Base-by-base conservation (phyloP, 2,113 vertebrate species). In the Trematocara zebra region DNA sequence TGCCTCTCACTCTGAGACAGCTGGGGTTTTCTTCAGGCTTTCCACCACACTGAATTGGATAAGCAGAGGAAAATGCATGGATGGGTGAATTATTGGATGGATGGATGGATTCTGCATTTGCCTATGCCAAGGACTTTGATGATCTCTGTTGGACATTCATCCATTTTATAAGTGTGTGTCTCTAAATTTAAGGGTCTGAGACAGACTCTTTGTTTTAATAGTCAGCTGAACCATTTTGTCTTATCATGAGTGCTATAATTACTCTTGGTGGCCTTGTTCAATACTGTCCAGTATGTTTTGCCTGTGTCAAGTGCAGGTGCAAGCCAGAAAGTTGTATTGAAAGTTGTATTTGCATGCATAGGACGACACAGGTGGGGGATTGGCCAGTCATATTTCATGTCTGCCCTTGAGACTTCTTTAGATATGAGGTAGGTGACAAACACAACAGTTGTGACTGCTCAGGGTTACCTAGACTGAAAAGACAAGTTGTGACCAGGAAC, bases 401-500 rank as follows among this genome's bases (percentile, higher is more conserved):
- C 72, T 8, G 42, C 44, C 72, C 17, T 76, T 76, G 72, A 76
- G 72, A 51, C 10, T 51, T 17, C 72, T 76, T 76, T 51, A 76
- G 42, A 49, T 47, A 74, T 18, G 69, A 74, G 69, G 23, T 76
- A 79, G 80, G 83, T 85, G 89, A 59, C 52, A 37, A 80, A 28
- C 78, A 47, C 80, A 82, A 4, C 26, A 8, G 54, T 56, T 79
- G 78, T 18, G 23, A 78, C 61, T 72, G 80, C 78, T 54, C 54
- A 7, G 82, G 80, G 81, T 82, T 57, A 81, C 85, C 74, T 54
- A 86, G 69, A 83, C 81, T 82, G 86, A 90, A 83, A 69, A 69
- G 85, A 78, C 64, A 83, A 40, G 59, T 8, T 35, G 80, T 82
- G 87, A 88, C 91, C 87, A 87, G 81, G 64, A 94, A 93, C 92